phyloP scores from a whole-genome alignment of 2,888 invertebrate species.

The Caenorhabditis japonica region DNA sequence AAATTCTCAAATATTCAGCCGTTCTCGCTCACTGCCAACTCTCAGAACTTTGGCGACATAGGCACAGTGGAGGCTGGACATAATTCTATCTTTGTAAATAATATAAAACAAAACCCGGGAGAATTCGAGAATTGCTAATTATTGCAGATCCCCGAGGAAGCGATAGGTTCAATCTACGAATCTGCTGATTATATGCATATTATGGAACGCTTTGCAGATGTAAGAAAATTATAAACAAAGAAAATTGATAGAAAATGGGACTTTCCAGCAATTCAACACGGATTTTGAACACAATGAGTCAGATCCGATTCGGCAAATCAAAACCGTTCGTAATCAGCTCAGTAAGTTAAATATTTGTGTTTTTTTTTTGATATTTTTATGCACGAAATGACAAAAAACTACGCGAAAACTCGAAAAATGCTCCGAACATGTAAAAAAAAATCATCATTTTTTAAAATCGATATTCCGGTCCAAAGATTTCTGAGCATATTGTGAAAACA shows the following conservation, averaged over 20 bases:
- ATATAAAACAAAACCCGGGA: no score
- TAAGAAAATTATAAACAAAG: background rate
- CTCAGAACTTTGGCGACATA: background rate
- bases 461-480: no score
- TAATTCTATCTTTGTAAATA: constrained; percentile 24
- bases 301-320: constrained; percentile 37
- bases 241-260: background rate
- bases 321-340: constrained; percentile 25
- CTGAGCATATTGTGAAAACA: no score
- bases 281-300: constrained; percentile 19
- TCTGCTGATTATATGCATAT: constrained; percentile 21
- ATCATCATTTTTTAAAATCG: no score
- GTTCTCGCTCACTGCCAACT: background rate
- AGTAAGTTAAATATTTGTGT: no score
- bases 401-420: no score
- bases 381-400: no score
- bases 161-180: constrained; percentile 12
- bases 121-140: background rate
- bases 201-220: constrained; percentile 16
- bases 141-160: constrained; percentile 40
- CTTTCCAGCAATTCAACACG: constrained; percentile 14
- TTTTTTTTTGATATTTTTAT: no score
- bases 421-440: no score
- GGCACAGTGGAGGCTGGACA: constrained; percentile 26
- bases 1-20: constrained; percentile 1